phyloP scores from a whole-genome alignment of 1,140 invertebrate genomes.

The Pollicipes pollicipes region DNA sequence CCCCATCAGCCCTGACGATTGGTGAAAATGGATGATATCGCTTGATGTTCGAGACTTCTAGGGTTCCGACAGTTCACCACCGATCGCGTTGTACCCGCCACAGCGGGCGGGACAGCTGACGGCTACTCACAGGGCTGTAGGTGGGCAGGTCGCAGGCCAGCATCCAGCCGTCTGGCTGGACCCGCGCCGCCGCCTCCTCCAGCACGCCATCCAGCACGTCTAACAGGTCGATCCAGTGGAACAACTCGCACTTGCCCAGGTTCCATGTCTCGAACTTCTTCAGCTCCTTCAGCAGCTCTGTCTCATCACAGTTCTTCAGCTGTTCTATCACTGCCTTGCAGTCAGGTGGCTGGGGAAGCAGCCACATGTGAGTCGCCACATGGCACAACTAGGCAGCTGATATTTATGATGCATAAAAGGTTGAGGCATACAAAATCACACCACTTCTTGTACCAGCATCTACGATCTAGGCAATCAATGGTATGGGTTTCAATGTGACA shows the following conservation, averaged over 20 bases:
- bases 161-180: constrained; percentile 50
- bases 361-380: constrained; percentile 3
- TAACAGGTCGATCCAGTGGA: constrained; percentile 75
- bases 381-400: constrained; percentile 6
- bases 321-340: constrained; percentile 62
- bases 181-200: constrained; percentile 47
- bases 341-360: constrained; percentile 44
- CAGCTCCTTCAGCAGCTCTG: constrained; percentile 46
- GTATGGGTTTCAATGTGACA: constrained; percentile 6
- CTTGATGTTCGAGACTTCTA: too few species aligned
- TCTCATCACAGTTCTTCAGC: constrained; percentile 46
- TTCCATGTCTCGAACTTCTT: constrained; percentile 66
- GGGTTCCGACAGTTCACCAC: too few species aligned
- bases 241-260: constrained; percentile 76
- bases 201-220: constrained; percentile 63
- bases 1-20: too few species aligned
- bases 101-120: too few species aligned
- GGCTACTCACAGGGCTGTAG: constrained; percentile 38
- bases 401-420: constrained; percentile 6
- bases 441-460: constrained; percentile 7
- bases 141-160: constrained; percentile 53
- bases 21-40: too few species aligned
- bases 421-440: constrained; percentile 8
- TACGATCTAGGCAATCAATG: constrained; percentile 7
- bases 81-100: too few species aligned